phyloP scores from a whole-genome alignment of 2,113 vertebrate species.

The Dinomys branickii region DNA sequence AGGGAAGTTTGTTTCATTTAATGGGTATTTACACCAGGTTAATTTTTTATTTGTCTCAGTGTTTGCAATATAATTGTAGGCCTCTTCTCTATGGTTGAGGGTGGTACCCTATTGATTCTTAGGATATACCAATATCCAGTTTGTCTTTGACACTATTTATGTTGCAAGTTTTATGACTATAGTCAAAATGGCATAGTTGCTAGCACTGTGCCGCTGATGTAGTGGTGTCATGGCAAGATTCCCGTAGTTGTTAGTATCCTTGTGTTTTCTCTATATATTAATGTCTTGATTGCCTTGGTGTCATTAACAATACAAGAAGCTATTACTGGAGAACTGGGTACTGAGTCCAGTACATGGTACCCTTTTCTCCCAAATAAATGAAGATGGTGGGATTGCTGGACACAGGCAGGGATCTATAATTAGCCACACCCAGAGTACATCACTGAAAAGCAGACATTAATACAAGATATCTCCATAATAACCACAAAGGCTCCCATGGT shows the following conservation, averaged over 20 bases:
- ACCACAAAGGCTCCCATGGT: not conserved
- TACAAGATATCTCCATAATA: not conserved
- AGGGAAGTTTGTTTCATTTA: not conserved
- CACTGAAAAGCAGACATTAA: not conserved
- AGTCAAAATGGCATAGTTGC: not conserved
- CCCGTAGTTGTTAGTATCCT: not conserved
- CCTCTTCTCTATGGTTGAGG: not conserved
- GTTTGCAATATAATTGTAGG: not conserved
- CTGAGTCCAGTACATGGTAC: not conserved
- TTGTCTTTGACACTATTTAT: not conserved
- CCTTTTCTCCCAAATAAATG: not conserved
- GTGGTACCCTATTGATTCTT: not conserved
- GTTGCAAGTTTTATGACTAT: not conserved
- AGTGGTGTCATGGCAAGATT: too few relatives aligned
- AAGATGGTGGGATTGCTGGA: not conserved
- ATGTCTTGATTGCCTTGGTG: not conserved
- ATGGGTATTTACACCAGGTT: not conserved
- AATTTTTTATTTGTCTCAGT: not conserved
- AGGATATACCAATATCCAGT: not conserved
- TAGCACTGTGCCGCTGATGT: too few relatives aligned
- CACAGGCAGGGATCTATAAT: not conserved
- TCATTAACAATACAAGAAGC: not conserved
- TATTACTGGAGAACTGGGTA: not conserved
- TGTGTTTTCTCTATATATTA: not conserved
- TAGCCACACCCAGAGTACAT: not conserved